Base-by-base conservation (phyloP, 37 sponge, comb jelly and placozoan genomes). In the Haliclona indistincta region DNA sequence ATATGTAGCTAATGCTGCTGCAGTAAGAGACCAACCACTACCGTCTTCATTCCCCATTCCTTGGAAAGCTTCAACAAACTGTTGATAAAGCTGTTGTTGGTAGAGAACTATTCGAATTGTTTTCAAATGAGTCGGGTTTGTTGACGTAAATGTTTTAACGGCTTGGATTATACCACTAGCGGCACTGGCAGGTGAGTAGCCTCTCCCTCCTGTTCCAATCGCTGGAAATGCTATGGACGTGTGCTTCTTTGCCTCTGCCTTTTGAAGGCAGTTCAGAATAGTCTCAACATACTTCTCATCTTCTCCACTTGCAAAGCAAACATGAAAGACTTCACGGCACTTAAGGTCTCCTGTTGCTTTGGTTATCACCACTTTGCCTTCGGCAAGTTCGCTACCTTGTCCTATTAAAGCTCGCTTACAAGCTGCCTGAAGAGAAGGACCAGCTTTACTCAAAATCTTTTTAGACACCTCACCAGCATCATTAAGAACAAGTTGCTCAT, bases 211-310 rank as follows among this genome's bases (percentile, higher is more conserved):
- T 37, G 83, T 88, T 2, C 78, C 83, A 67, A 88, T 77, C 38
- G 78, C 88, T 40, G 88, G 83, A 32, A 82, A 65, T 20, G 88
- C 63, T 38, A 88, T 78, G 3, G 88, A 88, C 3, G 43, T 52
- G 35, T 44, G 41, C 20, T 61, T 65, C 3, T 39, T 34, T 2
- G 51, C 23, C 5, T 75, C 75, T 37, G 84, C 84, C 63, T 52
- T 32, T 20, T 89, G 32, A 1, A 89, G 30, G 29, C 77, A 77
- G 7, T 60, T 42, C 0, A 10, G 17, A 13, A 88, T 56, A 30
- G 68, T 47, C 29, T 66, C 39, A 28, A 26, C 33, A 49, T 83
- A 41, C 8, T 39, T 67, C 34, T 62, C 64, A 1, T 36, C 51
- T 19, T 60, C 39, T 35, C 64, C 53, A 20, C 72, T 47, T 32